A percentile compares a stretch with the other conserved stretches of the same genome.
Evolutionary conservation across 2,888 invertebrate genomes (phyloP).

Genomic region (Dastarcus helophoroides): DNA sequence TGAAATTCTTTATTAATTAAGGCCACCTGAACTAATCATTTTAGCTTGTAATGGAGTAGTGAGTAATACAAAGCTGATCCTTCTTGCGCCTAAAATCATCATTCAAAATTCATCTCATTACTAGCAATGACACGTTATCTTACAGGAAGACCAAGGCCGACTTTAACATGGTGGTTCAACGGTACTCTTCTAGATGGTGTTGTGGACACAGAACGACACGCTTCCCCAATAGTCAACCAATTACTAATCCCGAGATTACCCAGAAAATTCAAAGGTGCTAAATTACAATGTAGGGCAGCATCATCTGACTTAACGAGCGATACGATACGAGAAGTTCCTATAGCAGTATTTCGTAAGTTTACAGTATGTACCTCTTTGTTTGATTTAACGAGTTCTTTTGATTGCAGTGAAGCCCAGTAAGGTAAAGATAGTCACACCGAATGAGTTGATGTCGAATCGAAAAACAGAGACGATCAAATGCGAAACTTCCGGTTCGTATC

Average conservation of each 20-base stretch:
- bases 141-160: slow-evolving; percentile 69
- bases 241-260: slow-evolving; percentile 61
- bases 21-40: too few relatives aligned
- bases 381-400: slow-evolving; percentile 10
- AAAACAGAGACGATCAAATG: slow-evolving; percentile 64
- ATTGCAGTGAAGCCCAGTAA: slow-evolving; percentile 65
- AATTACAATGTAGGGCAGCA: slow-evolving; percentile 67
- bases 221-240: slow-evolving; percentile 59
- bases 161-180: slow-evolving; percentile 75
- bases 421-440: slow-evolving; percentile 60
- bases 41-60: too few relatives aligned
- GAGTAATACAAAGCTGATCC: too few relatives aligned
- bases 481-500: slow-evolving; percentile 72
- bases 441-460: slow-evolving; percentile 61
- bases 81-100: too few relatives aligned
- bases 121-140: too few relatives aligned
- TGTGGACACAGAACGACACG: slow-evolving; percentile 54
- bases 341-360: slow-evolving; percentile 53
- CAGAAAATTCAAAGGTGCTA: slow-evolving; percentile 59
- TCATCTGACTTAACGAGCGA: slow-evolving; percentile 60
- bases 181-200: slow-evolving; percentile 60
- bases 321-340: slow-evolving; percentile 58
- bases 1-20: too few relatives aligned
- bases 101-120: too few relatives aligned
- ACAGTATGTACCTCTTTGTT: not conserved